Evolutionary conservation across 2,888 invertebrate species (phyloP), one percentile per base, ranked within the genome.

Genomic region (Tenthredo scrophulariae): DNA sequence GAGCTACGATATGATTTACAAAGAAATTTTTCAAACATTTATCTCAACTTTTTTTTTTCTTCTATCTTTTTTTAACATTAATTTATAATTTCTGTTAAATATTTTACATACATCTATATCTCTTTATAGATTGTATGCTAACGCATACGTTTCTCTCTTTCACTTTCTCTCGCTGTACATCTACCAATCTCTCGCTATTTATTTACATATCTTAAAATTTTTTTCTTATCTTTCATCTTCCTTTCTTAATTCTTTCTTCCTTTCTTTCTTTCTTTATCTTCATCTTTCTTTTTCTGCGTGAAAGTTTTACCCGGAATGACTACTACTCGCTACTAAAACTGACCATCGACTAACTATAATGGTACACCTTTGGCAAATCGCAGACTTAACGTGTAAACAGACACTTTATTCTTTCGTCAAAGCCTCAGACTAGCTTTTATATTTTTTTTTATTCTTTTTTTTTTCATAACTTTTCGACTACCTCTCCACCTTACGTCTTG

Each of bases 321-420:
- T 54, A 54, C 54, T n/a, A 54, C 15, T 54, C 62, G 80, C 80
- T 80, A 80, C 80, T 80, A 80, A 80, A 80, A 80, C 80, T 40
- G 80, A 80, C 80, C 43, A 62, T 33, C 9, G 77, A 77, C 54
- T 77, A 77, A 77, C 50, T 77, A 75, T 40, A 22, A 40, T 40
- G 75, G 46, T n/a, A 50, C 13, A 77, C 5, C 7, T 3, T 43
- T 46, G 40, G 13, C 74, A 40, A 74, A 74, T 74, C 26, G 13
- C 74, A 40, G 40, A 43, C 40, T 74, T 6, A 74, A 22, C 13
- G 43, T 43, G 22, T 1, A 18, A 22, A 13, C 43, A 22, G 22
- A 74, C 50, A 46, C 13, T 46, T 46, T 75, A 43, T 15, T 75
- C 13, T 46, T 70, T 26, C 75, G n/a, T 75, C 26, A 15, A n/a